Percentiles rank a stretch among this genome's conserved stretches.
Evolutionary conservation across 2,113 vertebrate species (phyloP).

Genomic region (Cynopterus brachyotis): DNA sequence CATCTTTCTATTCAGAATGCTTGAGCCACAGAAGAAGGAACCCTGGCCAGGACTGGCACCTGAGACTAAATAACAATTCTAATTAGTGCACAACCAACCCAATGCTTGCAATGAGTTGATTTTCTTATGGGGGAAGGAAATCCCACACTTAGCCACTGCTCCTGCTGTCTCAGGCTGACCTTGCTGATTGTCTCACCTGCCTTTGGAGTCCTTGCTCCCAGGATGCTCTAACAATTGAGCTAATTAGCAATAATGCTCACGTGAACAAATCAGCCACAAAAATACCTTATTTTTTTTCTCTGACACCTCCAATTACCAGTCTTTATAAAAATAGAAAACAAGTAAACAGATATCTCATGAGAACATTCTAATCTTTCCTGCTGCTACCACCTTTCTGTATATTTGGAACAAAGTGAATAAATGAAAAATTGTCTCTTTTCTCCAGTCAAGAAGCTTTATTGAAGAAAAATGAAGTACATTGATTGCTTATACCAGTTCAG

Average conservation of each 20-base stretch:
- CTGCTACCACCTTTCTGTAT: not conserved
- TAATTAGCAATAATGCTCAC: not conserved
- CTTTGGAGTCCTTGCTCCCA: not conserved
- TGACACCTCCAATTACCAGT: not conserved
- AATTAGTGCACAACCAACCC: not conserved
- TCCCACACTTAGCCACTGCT: not conserved
- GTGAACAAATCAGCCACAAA: slow-evolving; percentile 19
- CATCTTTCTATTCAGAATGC: not conserved
- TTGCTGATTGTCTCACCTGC: not conserved
- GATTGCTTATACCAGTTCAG: not conserved
- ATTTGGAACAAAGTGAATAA: slow-evolving; percentile 28
- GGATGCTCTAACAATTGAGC: not conserved
- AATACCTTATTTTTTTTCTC: slow-evolving; percentile 4
- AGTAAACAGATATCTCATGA: slow-evolving; percentile 8
- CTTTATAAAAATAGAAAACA: slow-evolving; percentile 35
- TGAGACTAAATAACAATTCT: not conserved
- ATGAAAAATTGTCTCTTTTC: not conserved
- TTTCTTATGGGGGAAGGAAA: not conserved
- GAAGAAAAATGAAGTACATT: not conserved
- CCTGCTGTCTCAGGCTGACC: not conserved
- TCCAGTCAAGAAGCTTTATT: not conserved
- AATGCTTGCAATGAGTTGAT: not conserved
- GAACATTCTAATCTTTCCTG: not conserved
- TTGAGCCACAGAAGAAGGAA: not conserved
- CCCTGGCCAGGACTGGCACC: not conserved